phyloP scores from a whole-genome alignment of 2,113 vertebrate genomes.

The Ammodytes dubius region DNA sequence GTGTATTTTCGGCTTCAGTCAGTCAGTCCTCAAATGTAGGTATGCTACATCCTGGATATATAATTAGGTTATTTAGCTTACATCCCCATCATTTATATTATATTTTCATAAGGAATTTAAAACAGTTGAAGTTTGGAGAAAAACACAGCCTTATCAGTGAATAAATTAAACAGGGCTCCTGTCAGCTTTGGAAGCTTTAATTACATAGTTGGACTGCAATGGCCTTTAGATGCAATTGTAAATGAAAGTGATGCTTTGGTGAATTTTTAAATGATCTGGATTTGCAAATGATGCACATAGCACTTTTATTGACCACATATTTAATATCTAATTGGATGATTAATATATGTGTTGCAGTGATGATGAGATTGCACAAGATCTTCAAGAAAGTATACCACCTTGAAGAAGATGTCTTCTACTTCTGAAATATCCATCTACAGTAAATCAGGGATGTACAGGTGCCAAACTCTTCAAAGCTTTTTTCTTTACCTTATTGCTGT shows the following conservation, averaged over 20 bases:
- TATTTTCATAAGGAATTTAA: neutral
- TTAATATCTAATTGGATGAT: neutral
- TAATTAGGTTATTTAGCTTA: neutral
- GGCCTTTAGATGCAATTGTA: neutral
- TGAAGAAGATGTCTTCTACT: neutral
- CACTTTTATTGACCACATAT: neutral
- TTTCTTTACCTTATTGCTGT: neutral
- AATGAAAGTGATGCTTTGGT: neutral
- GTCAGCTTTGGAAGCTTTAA: neutral
- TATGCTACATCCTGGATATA: neutral
- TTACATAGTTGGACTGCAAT: neutral
- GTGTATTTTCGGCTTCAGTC: neutral
- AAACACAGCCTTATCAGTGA: neutral
- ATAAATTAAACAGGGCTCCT: neutral
- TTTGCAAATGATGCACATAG: neutral
- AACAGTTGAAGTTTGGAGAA: neutral
- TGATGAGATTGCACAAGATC: neutral
- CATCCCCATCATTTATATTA: neutral
- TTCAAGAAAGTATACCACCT: neutral
- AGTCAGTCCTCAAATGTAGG: neutral
- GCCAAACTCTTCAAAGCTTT: neutral
- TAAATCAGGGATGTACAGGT: slow-evolving; percentile 47
- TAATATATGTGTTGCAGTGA: neutral
- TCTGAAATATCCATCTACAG: slow-evolving; percentile 16
- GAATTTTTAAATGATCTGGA: neutral